These are phyloP conservation scores for Slavum lentiscoides DNA, from an alignment of 2,888 invertebrate species.

Conservation along the genomic window DNA sequence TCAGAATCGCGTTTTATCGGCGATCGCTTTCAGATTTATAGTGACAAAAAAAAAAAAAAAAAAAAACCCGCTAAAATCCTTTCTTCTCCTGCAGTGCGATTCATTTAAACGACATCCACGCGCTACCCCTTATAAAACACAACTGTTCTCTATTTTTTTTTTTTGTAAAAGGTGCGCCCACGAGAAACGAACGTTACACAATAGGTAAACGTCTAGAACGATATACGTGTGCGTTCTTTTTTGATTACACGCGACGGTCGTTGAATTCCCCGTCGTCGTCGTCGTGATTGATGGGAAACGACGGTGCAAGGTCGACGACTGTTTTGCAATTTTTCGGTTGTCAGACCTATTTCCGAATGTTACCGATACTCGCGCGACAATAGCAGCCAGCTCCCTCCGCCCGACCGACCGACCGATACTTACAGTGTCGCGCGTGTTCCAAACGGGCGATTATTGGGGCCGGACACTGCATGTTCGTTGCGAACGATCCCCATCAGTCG, in stretches of 20 bases:
- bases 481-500: no score
- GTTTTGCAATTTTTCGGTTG: slow-evolving; percentile 50
- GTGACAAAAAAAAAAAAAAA: no score
- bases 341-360: slow-evolving; percentile 18
- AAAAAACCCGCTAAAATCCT: no score
- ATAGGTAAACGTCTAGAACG: background rate
- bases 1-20: no score
- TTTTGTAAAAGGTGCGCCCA: background rate
- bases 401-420: no score
- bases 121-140: no score
- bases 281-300: slow-evolving; percentile 43
- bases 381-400: background rate
- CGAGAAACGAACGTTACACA: background rate
- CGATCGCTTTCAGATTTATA: no score
- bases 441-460: background rate
- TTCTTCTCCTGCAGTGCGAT: no score
- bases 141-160: no score
- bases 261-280: slow-evolving; percentile 12
- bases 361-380: background rate
- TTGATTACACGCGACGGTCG: slow-evolving; percentile 25
- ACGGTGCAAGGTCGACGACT: slow-evolving; percentile 50
- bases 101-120: no score
- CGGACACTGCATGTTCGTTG: no score
- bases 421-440: background rate
- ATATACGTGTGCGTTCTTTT: slow-evolving; percentile 1